A percentile compares a stretch with the other conserved stretches of the same genome.
These are phyloP conservation scores for Scomber scombrus DNA, from an alignment of 2,113 vertebrate genomes.

Conservation along the genomic window DNA sequence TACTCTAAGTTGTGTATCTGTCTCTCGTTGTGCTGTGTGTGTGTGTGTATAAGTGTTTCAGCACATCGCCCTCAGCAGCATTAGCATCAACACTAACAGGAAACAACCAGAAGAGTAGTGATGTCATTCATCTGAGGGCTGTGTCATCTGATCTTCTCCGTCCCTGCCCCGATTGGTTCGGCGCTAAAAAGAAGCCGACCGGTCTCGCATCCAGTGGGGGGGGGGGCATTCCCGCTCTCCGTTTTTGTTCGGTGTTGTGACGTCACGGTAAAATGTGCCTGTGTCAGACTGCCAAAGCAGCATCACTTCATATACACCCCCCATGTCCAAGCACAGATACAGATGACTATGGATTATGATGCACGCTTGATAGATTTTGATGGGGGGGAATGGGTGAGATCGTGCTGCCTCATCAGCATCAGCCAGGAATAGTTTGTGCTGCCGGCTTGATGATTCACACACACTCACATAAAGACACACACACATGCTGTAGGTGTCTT, in stretches of 20 bases:
- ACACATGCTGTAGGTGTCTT: constrained; percentile 20
- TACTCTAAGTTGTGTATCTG: background rate
- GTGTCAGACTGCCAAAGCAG: constrained; percentile 37
- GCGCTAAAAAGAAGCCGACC: background rate
- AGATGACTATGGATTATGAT: background rate
- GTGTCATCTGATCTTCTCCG: constrained; percentile 39
- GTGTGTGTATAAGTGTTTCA: constrained; percentile 4
- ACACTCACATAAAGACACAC: background rate
- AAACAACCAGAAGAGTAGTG: constrained; percentile 40
- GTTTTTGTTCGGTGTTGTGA: constrained; percentile 1
- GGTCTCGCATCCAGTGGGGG: background rate
- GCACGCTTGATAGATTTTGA: background rate
- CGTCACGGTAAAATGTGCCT: constrained; percentile 27
- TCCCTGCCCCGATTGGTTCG: constrained; percentile 32
- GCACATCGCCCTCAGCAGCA: constrained; percentile 39
- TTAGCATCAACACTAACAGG: constrained; percentile 45
- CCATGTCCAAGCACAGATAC: background rate
- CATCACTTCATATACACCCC: background rate
- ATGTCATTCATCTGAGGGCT: constrained; percentile 40
- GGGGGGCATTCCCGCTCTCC: constrained; percentile 30
- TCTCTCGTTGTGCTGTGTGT: constrained; percentile 14
- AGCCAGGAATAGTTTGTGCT: constrained; percentile 1
- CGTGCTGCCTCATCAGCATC: constrained; percentile 6
- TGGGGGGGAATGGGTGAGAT: background rate
- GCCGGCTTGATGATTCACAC: background rate